phyloP scores from a whole-genome alignment of 2,797 vertebrate species.

The Gobionotothen gibberifrons region DNA sequence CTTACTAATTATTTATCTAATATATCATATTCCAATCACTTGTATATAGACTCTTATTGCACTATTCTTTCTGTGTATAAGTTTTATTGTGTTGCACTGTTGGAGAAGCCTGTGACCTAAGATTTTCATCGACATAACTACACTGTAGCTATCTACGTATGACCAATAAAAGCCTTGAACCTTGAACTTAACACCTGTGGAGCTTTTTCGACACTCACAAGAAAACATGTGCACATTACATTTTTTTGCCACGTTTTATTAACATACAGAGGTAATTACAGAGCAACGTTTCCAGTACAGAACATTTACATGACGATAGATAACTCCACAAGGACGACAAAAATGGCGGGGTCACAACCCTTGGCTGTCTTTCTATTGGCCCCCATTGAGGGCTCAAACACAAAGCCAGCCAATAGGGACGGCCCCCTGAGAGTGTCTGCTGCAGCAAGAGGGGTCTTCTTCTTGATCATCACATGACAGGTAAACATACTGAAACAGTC shows the following conservation, averaged over 20 bases:
- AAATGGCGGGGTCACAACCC: slow-evolving; percentile 80
- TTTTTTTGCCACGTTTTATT: slow-evolving; percentile 47
- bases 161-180: too few relatives aligned
- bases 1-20: too few relatives aligned
- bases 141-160: too few relatives aligned
- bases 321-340: slow-evolving; percentile 42
- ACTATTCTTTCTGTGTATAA: too few relatives aligned
- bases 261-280: not conserved
- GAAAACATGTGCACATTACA: slow-evolving; percentile 17
- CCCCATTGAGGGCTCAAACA: slow-evolving; percentile 63
- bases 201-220: not conserved
- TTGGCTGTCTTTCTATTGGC: slow-evolving; percentile 79
- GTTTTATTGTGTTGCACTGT: too few relatives aligned
- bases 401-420: slow-evolving; percentile 82
- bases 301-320: slow-evolving; percentile 3
- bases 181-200: slow-evolving; percentile 14
- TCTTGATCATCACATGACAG: slow-evolving; percentile 24
- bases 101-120: too few relatives aligned
- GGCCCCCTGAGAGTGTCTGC: slow-evolving; percentile 73
- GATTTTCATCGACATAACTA: too few relatives aligned
- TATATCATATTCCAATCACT: too few relatives aligned
- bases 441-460: slow-evolving; percentile 24
- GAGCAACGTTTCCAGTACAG: not conserved
- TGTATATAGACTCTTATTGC: too few relatives aligned
- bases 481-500: not conserved